These are phyloP conservation scores for Epizoanthus rinbou DNA, from an alignment of 92 coral and sea anemone genomes.

Conservation along the genomic window DNA sequence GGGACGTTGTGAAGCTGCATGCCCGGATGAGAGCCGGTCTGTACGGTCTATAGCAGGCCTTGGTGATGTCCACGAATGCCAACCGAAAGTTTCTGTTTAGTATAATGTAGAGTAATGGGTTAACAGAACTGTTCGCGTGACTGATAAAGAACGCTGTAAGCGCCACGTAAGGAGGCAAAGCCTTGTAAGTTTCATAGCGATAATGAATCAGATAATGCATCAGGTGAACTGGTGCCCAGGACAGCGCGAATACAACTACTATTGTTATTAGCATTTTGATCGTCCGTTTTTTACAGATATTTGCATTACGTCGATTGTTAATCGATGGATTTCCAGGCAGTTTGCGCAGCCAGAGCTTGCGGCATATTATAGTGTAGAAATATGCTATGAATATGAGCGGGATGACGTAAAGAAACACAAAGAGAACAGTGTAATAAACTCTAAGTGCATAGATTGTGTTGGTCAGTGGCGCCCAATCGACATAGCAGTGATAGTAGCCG, in stretches of 20 bases:
- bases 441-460: slow-evolving; percentile 36
- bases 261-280: slow-evolving; percentile 73
- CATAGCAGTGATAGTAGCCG: slow-evolving; percentile 49
- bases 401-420: slow-evolving; percentile 53
- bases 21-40: slow-evolving; percentile 13
- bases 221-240: slow-evolving; percentile 80
- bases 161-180: slow-evolving; percentile 29
- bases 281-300: slow-evolving; percentile 60
- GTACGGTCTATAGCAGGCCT: slow-evolving; percentile 25
- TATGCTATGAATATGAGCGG: slow-evolving; percentile 60
- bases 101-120: slow-evolving; percentile 71
- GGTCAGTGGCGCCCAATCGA: slow-evolving; percentile 52
- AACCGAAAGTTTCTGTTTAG: slow-evolving; percentile 73
- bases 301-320: slow-evolving; percentile 53
- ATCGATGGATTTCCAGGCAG: slow-evolving; percentile 78
- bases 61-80: slow-evolving; percentile 53
- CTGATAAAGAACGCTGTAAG: slow-evolving; percentile 61
- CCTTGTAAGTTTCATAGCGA: slow-evolving; percentile 5
- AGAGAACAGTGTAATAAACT: slow-evolving; percentile 54
- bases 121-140: slow-evolving; percentile 71
- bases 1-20: slow-evolving; percentile 35
- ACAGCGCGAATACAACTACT: slow-evolving; percentile 67
- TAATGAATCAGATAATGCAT: slow-evolving; percentile 63
- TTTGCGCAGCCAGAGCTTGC: slow-evolving; percentile 75
- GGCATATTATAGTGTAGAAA: slow-evolving; percentile 63